Evolutionary conservation across 2,888 invertebrate genomes (phyloP), one percentile per base, ranked within the genome.

Genomic region (Nomada goodeniana): DNA sequence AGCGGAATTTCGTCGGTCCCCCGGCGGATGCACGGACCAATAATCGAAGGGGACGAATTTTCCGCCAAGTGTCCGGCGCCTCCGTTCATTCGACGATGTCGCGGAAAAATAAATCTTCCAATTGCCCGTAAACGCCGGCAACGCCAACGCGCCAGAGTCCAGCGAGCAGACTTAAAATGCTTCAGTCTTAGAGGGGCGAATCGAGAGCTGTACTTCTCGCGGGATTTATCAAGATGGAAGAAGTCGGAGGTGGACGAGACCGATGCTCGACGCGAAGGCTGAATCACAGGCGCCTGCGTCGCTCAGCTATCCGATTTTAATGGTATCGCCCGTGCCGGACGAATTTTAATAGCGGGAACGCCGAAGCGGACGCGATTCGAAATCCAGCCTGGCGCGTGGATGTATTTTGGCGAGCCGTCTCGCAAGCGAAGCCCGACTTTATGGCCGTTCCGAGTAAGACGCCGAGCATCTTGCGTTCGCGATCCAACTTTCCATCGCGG

Each of bases 291-390:
- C 73, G 71, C 47, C 65, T 71, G 72, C 84, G 80, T 81, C 72
- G 75, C 44, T 50, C 71, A 70, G 67, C 64, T 78, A 74, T 78
- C 74, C 78, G 82, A 86, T 84, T 80, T 82, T 80, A 80, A 86
- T 76, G 79, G 84, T 71, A 60, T 60, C 68, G 63, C 44, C 36
- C n/a, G 42, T 13, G 68, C 52, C n/a, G 67, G 44, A 76, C 79
- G 79, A 73, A 86, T 83, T 64, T 72, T 47, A 79, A 80, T 73
- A 65, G 26, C 55, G 23, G 47, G 29, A 60, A 59, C 29, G 57
- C 42, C 29, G 26, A 26, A 50, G 13, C 50, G 53, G 13, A 36
- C 26, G 52, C 68, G 72, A 68, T 72, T 77, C 52, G 65, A 60
- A 72, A 65, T 65, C 71, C 59, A 23, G 76, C 13, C 4, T 11